Base-by-base conservation (phyloP, 2,797 vertebrate species). In the Enteromius treurensis region DNA sequence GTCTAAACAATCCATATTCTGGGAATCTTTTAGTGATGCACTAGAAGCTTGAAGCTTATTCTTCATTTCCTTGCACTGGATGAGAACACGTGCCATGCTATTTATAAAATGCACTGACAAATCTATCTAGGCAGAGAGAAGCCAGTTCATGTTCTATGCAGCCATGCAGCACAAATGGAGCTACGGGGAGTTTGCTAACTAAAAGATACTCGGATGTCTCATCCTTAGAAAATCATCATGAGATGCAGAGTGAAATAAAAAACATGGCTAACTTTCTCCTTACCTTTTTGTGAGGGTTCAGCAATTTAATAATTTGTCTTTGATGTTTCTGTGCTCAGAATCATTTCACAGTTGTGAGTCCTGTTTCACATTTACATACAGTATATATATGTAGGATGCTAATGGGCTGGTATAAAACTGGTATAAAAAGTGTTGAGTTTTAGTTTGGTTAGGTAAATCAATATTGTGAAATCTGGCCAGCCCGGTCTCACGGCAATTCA, bases 71-170 rank as follows among this genome's bases (percentile, higher is more conserved):
- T 87, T 86, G 83, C 86, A 78, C 67, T 13, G 80, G 87, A 84
- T 51, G 80, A 86, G 80, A 84, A 92, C 93, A 94, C 87, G 89
- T 94, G 92, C 88, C 51, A 89, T 90, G 91, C 93, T 95, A 94
- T 95, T 95, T 94, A 92, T 95, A 93, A 92, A 90, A 88, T 85
- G 79, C 88, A 88, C 92, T 94, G 92, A 94, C 93, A 93, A 94
- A 95, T 93, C 88, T 79, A 86, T 93, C 89, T 88, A 92, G 93
- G 93, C 93, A 94, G 91, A 90, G 88, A 90, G 90, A 93, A 91
- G 90, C 74, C 89, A 83, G 89, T 88, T 89, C 92, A 89, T 92
- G 93, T 93, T 90, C 90, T 89, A 85, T 88, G 91, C 92, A 91
- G 87, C 88, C 92, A 92, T 90, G 91, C 91, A 92, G 92, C 89